phyloP scores from a whole-genome alignment of 2,797 vertebrate genomes.

The Phataginus tetradactyla region DNA sequence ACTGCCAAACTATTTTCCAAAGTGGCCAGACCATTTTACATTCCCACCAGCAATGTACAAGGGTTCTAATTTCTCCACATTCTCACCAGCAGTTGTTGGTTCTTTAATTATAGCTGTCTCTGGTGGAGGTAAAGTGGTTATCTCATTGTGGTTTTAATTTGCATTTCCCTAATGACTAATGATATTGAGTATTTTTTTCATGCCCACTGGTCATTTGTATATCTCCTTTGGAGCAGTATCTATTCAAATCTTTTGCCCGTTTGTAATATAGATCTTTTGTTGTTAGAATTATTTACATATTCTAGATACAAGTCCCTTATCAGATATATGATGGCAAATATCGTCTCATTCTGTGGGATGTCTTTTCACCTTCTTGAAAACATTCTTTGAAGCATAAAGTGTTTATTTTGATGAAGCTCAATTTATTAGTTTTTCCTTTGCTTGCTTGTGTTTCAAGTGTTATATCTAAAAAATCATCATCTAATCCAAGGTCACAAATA shows the following conservation, averaged over 20 bases:
- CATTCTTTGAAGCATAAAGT: neutral
- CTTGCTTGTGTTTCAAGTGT: neutral
- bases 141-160: neutral
- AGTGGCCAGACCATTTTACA: neutral
- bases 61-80: neutral
- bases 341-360: neutral
- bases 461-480: neutral
- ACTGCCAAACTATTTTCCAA: neutral
- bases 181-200: neutral
- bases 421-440: neutral
- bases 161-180: neutral
- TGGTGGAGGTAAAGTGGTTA: neutral
- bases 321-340: neutral
- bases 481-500: neutral
- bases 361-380: neutral
- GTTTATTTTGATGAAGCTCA: neutral
- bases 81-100: neutral
- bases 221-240: neutral
- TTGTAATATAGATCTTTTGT: neutral
- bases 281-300: neutral
- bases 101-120: neutral
- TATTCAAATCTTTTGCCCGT: neutral
- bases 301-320: neutral
- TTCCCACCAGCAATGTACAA: neutral
- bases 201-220: neutral